Evolutionary conservation across 2,888 invertebrate genomes (phyloP).

Genomic region (Limnephilus auricula): DNA sequence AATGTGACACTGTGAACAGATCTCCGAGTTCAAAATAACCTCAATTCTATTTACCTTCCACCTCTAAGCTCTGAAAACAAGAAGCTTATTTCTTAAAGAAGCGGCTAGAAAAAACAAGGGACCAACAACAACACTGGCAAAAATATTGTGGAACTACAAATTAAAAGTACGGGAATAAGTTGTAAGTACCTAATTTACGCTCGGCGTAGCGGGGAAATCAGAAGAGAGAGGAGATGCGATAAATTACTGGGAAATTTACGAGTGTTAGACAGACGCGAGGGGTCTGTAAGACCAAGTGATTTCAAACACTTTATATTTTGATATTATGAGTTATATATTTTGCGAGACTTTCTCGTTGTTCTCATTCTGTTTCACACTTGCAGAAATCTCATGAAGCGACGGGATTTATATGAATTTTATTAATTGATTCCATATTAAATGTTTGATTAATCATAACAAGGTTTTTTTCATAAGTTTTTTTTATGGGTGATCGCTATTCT

Average conservation of each 20-base stretch:
- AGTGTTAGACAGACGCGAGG: constrained; percentile 66
- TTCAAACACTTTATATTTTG: constrained; percentile 52
- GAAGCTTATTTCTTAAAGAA: constrained; percentile 23
- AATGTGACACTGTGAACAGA: constrained; percentile 41
- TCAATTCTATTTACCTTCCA: constrained; percentile 26
- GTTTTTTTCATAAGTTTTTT: background rate
- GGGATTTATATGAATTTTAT: background rate
- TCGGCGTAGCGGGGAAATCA: constrained; percentile 62
- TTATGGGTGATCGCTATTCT: background rate
- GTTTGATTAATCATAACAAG: background rate
- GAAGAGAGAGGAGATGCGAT: constrained; percentile 71
- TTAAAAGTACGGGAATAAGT: constrained; percentile 61
- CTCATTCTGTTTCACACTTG: background rate
- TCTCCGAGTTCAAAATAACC: constrained; percentile 21
- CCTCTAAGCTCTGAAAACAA: constrained; percentile 25
- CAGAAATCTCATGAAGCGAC: background rate
- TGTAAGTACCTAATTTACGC: constrained; percentile 62
- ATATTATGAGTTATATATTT: constrained; percentile 47
- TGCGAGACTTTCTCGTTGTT: background rate
- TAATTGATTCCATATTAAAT: background rate
- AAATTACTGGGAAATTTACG: constrained; percentile 78
- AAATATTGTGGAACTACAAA: constrained; percentile 54
- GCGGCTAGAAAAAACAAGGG: constrained; percentile 40
- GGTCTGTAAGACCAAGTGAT: constrained; percentile 62
- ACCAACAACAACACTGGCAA: constrained; percentile 22